Evolutionary conservation across 2,888 invertebrate species (phyloP).

Genomic region (Cheiracanthium punctorium): DNA sequence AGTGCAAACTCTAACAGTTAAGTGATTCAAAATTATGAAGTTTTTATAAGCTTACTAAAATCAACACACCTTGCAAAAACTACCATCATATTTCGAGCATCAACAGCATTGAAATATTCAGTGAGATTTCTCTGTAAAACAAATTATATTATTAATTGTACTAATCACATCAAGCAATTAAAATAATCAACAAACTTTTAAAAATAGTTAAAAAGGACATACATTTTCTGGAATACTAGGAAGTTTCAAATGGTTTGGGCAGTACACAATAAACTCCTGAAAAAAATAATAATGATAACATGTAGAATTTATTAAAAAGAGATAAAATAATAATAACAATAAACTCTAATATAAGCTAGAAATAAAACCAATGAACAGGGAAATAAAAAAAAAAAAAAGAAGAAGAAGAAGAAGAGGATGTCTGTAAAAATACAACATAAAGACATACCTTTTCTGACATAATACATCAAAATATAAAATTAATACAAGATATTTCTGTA

Average conservation of each 20-base stretch:
- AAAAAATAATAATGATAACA: not conserved
- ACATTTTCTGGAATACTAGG: conserved; percentile 98
- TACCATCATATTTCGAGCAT: conserved; percentile 94
- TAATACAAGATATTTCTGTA: no score
- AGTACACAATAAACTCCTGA: conserved; percentile 86
- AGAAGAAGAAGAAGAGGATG: no score
- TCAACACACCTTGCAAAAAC: conserved; percentile 85
- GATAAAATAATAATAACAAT: no score
- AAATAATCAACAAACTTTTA: not conserved
- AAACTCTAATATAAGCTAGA: no score
- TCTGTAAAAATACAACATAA: no score
- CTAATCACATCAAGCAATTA: not conserved
- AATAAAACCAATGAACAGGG: no score
- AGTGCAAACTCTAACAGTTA: not conserved
- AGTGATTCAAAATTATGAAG: no score
- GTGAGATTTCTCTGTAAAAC: conserved; percentile 91
- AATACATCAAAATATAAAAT: no score
- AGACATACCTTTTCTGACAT: no score
- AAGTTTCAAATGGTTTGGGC: conserved; percentile 87
- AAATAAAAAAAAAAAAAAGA: no score
- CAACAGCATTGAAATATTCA: conserved; percentile 98
- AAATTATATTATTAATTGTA: not conserved
- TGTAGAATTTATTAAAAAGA: no score
- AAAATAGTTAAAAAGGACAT: conserved; percentile 78
- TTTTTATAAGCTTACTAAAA: not conserved